Conservation (phyloP, 2,797 vertebrate species). For the Mionectes olivaceus region DNA sequence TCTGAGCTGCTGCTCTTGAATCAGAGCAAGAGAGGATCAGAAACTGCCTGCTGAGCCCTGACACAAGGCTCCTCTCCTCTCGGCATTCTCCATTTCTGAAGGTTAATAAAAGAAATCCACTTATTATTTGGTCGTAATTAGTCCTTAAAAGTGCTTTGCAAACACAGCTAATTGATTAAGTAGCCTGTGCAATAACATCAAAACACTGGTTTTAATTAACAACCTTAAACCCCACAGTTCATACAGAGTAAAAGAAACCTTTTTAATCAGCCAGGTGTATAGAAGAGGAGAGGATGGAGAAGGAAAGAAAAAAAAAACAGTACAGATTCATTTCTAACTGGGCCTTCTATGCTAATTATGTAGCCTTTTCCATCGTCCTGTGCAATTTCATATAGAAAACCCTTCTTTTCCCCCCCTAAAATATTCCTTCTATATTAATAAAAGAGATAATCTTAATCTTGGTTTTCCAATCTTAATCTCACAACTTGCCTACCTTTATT, state of each 20-base stretch:
- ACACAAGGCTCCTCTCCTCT: neutral
- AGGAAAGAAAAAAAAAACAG: neutral
- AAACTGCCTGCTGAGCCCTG: slow-evolving; percentile 20
- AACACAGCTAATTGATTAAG: slow-evolving; percentile 68
- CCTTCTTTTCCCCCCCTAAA: accelerated
- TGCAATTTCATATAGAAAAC: neutral
- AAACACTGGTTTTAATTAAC: slow-evolving; percentile 64
- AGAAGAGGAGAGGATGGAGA: neutral
- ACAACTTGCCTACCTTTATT: neutral
- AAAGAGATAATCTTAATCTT: neutral
- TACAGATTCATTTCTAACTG: neutral
- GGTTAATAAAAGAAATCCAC: slow-evolving; percentile 42
- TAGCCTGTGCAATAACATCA: slow-evolving; percentile 24
- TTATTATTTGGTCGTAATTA: slow-evolving; percentile 33
- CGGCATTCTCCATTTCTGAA: neutral
- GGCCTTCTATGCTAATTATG: neutral
- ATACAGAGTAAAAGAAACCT: neutral
- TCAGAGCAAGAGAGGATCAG: neutral
- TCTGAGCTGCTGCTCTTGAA: neutral
- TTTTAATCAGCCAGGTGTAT: neutral
- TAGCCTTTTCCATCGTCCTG: neutral
- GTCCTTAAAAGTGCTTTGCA: slow-evolving; percentile 57
- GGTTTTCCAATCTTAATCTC: neutral
- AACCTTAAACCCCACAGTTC: neutral
- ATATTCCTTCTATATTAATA: neutral